A percentile compares a stretch with the other conserved stretches of the same genome.
Evolutionary conservation across 2,797 vertebrate genomes (phyloP).

Genomic region (Spinibarbus caldwelli): DNA sequence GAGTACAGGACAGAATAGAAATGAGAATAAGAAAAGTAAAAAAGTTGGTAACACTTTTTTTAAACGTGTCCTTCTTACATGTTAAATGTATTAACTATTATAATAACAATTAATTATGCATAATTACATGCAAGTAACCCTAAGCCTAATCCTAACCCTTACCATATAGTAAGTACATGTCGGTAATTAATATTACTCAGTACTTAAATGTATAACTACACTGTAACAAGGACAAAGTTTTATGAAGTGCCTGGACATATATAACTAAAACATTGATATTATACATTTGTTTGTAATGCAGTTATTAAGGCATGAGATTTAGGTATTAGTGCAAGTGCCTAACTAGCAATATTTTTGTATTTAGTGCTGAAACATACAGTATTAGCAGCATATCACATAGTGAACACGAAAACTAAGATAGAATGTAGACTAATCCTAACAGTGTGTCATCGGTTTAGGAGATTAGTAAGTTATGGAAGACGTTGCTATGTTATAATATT

Average conservation of each 20-base stretch:
- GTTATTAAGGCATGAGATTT: not conserved
- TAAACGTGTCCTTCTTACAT: too few relatives aligned
- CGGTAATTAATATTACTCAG: too few relatives aligned
- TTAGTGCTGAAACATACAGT: not conserved
- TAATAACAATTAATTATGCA: too few relatives aligned
- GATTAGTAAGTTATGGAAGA: not conserved
- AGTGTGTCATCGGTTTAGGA: not conserved
- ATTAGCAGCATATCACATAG: not conserved
- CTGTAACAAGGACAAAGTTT: too few relatives aligned
- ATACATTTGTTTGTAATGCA: not conserved
- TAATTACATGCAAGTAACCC: not conserved
- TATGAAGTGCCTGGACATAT: too few relatives aligned
- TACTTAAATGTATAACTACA: too few relatives aligned
- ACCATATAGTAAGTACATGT: too few relatives aligned
- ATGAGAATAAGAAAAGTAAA: not conserved
- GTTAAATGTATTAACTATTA: too few relatives aligned
- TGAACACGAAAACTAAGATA: not conserved
- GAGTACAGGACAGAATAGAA: not conserved
- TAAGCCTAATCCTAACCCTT: too few relatives aligned
- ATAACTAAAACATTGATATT: not conserved
- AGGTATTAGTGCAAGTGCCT: not conserved
- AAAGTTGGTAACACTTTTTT: too few relatives aligned
- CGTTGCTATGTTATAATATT: conserved; percentile 25
- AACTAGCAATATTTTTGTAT: not conserved
- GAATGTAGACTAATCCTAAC: not conserved